These are phyloP conservation scores for Zhuqinia jingwanae DNA, from an alignment of 2,888 invertebrate species.

Conservation along the genomic window DNA sequence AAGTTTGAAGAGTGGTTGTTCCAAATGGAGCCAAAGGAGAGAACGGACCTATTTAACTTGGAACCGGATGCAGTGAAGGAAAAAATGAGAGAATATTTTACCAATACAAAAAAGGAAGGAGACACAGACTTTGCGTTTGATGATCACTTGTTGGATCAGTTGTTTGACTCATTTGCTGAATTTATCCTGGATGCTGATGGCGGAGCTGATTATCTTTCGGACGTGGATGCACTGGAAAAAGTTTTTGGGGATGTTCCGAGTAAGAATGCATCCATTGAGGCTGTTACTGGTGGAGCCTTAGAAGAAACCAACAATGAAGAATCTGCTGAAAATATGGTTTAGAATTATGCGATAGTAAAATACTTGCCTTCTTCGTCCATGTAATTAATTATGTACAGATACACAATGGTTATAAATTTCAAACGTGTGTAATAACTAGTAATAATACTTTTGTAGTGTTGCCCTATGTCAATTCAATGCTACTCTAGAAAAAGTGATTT, in stretches of 20 bases:
- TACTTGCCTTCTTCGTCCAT: too few relatives aligned
- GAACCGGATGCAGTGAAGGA: constrained; percentile 46
- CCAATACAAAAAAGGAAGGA: constrained; percentile 10
- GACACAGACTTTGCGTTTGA: constrained; percentile 20
- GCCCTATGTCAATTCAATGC: too few relatives aligned
- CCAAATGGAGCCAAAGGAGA: constrained; percentile 44
- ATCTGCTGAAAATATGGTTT: neutral
- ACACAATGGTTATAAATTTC: too few relatives aligned
- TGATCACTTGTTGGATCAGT: constrained; percentile 49
- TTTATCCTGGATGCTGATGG: constrained; percentile 56
- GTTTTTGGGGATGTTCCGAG: neutral
- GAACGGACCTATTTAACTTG: constrained; percentile 35
- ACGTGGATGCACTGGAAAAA: constrained; percentile 41
- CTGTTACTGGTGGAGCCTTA: too few relatives aligned
- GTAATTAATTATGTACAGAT: too few relatives aligned
- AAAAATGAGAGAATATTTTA: constrained; percentile 55
- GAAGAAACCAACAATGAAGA: neutral
- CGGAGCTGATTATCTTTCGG: constrained; percentile 43
- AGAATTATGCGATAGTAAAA: neutral
- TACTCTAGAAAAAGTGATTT: too few relatives aligned
- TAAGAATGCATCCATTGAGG: neutral
- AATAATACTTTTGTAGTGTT: too few relatives aligned
- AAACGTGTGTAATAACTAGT: too few relatives aligned
- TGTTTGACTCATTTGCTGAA: constrained; percentile 51
- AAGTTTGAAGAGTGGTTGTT: constrained; percentile 63